Percentiles rank a stretch among this genome's conserved stretches.
Evolutionary conservation across 1,140 invertebrate species (phyloP).

Genomic region (Homarus americanus): DNA sequence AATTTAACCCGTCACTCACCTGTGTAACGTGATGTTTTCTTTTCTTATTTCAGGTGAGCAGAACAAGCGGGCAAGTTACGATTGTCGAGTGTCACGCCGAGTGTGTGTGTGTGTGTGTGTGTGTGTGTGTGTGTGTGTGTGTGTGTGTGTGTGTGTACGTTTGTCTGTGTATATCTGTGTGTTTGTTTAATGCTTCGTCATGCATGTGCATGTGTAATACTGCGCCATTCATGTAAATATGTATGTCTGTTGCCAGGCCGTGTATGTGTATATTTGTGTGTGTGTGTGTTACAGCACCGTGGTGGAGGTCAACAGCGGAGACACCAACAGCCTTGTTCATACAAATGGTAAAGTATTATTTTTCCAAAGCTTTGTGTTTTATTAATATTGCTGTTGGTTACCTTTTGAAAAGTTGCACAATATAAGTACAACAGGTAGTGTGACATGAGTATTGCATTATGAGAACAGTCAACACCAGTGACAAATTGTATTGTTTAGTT

Average conservation of each 20-base stretch:
- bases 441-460: no score
- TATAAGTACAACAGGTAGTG: no score
- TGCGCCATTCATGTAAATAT: no score
- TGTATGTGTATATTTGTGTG: conserved; percentile 22
- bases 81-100: not conserved
- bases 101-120: conserved; percentile 22
- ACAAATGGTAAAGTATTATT: no score
- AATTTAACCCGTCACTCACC: conserved; percentile 21
- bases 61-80: not conserved
- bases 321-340: no score
- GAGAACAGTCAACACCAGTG: no score
- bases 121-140: not conserved
- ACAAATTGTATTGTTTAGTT: no score
- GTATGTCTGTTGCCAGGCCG: no score
- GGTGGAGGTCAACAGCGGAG: no score
- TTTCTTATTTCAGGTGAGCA: not conserved
- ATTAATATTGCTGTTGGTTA: no score
- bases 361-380: no score
- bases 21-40: not conserved
- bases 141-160: not conserved
- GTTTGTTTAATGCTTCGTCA: not conserved
- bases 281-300: not conserved
- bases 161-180: not conserved
- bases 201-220: conserved; percentile 1
- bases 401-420: no score